Evolutionary conservation across 2,113 vertebrate genomes (phyloP).

Genomic region (Equus quagga): DNA sequence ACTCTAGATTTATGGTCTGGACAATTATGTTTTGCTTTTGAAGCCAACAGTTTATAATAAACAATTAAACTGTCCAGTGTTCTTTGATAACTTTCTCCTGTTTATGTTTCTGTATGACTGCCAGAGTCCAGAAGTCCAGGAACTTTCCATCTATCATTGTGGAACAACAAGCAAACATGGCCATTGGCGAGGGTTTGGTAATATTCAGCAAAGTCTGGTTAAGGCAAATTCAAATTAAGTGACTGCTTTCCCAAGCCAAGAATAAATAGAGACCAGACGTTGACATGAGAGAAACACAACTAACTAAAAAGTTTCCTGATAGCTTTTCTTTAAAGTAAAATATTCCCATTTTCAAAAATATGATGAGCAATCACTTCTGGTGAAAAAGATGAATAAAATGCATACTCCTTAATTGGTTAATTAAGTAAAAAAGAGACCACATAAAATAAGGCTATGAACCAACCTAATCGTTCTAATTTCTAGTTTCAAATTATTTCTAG

Average conservation of each 20-base stretch:
- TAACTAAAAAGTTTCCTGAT: neutral
- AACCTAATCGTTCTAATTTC: neutral
- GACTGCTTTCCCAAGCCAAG: neutral
- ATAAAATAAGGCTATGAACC: neutral
- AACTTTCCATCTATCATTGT: neutral
- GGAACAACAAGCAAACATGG: neutral
- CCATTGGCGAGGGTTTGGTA: neutral
- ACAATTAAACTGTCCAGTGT: neutral
- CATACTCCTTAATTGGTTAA: neutral
- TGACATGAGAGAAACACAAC: neutral
- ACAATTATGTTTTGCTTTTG: neutral
- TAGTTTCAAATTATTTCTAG: neutral
- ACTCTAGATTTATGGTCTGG: constrained; percentile 2
- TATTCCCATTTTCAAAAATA: neutral
- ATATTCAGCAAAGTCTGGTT: neutral
- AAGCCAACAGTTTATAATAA: neutral
- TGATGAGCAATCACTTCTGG: neutral
- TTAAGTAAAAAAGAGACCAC: neutral
- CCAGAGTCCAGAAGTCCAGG: neutral
- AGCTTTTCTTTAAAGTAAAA: neutral
- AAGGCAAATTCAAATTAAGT: neutral
- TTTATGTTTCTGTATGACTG: constrained; percentile 3
- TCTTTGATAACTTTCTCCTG: neutral
- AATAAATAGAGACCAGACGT: neutral
- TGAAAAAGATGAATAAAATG: neutral